A percentile compares a stretch with the other conserved stretches of the same genome.
These are phyloP conservation scores for Apostichopus japonicus DNA, from an alignment of 35 echinoderm and acorn worm species.

Conservation along the genomic window DNA sequence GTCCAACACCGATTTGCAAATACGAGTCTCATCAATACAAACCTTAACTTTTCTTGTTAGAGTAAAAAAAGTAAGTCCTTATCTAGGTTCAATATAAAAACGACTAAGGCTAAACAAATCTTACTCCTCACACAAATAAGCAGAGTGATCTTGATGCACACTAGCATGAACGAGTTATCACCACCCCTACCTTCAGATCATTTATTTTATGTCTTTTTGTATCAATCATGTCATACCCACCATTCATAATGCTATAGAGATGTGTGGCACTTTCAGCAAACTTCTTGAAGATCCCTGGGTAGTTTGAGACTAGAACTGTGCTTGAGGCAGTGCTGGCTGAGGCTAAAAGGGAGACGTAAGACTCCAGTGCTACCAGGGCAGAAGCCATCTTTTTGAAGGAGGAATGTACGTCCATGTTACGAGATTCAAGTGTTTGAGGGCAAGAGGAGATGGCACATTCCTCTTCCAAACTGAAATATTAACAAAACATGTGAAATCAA, in stretches of 20 bases:
- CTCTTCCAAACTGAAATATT: conserved; percentile 89
- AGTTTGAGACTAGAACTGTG: conserved; percentile 80
- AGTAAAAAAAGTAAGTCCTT: too few relatives aligned
- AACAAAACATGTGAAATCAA: background rate
- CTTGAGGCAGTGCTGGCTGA: conserved; percentile 84
- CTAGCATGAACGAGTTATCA: too few relatives aligned
- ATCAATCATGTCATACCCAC: conserved; percentile 37
- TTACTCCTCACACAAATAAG: too few relatives aligned
- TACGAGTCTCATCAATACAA: too few relatives aligned
- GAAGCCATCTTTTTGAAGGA: conserved; percentile 80
- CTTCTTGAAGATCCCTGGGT: conserved; percentile 81
- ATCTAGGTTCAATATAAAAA: too few relatives aligned
- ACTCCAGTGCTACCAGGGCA: conserved; percentile 78
- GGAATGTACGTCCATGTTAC: conserved; percentile 97
- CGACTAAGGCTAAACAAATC: too few relatives aligned
- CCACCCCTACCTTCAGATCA: background rate
- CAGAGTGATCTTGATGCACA: too few relatives aligned
- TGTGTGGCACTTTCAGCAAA: conserved; percentile 70
- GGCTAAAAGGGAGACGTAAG: conserved; percentile 80
- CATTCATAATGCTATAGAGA: conserved; percentile 84
- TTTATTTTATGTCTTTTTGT: background rate
- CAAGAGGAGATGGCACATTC: conserved; percentile 91
- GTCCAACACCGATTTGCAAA: too few relatives aligned
- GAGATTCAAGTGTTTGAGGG: conserved; percentile 86
- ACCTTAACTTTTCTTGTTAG: too few relatives aligned